A percentile compares a stretch with the other conserved stretches of the same genome.
Evolutionary conservation across 2,888 invertebrate species (phyloP).

Genomic region (Drosophila cognata): DNA sequence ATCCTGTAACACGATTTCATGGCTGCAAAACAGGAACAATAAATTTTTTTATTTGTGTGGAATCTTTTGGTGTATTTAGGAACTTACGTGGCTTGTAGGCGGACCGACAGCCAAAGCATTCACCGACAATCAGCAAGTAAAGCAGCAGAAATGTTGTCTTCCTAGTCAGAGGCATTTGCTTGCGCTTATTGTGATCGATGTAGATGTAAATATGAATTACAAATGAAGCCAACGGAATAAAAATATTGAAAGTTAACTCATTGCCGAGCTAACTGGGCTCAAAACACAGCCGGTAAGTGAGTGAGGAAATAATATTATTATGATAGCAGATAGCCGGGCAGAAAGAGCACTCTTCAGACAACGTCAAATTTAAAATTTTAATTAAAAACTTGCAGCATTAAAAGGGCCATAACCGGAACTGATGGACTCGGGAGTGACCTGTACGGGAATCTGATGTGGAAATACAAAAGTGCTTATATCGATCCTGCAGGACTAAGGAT

Average conservation of each 20-base stretch:
- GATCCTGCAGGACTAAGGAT: neutral
- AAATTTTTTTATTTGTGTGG: fast-evolving
- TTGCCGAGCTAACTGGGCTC: neutral
- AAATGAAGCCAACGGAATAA: neutral
- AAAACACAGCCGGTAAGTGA: slow-evolving; percentile 45
- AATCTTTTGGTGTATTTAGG: too few species aligned
- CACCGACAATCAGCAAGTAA: slow-evolving; percentile 12
- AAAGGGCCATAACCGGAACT: slow-evolving; percentile 14
- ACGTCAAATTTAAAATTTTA: slow-evolving; percentile 71
- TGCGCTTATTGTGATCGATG: neutral
- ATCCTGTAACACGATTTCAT: slow-evolving; percentile 5
- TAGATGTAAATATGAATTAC: slow-evolving; percentile 2
- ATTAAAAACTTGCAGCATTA: slow-evolving; percentile 70
- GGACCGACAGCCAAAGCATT: slow-evolving; percentile 11
- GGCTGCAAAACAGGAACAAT: neutral
- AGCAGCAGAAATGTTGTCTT: slow-evolving; percentile 15
- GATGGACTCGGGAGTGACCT: slow-evolving; percentile 11
- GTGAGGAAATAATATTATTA: slow-evolving; percentile 67
- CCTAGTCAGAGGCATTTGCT: neutral
- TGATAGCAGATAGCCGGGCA: slow-evolving; percentile 49
- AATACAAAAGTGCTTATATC: too few species aligned
- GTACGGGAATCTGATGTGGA: neutral
- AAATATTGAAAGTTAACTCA: slow-evolving; percentile 32
- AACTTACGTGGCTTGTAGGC: slow-evolving; percentile 9
- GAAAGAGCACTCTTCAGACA: slow-evolving; percentile 56